Evolutionary conservation across 2,113 vertebrate genomes (phyloP), one percentile per base, ranked within the genome.

Genomic region (Psilopogon haemacephalus): DNA sequence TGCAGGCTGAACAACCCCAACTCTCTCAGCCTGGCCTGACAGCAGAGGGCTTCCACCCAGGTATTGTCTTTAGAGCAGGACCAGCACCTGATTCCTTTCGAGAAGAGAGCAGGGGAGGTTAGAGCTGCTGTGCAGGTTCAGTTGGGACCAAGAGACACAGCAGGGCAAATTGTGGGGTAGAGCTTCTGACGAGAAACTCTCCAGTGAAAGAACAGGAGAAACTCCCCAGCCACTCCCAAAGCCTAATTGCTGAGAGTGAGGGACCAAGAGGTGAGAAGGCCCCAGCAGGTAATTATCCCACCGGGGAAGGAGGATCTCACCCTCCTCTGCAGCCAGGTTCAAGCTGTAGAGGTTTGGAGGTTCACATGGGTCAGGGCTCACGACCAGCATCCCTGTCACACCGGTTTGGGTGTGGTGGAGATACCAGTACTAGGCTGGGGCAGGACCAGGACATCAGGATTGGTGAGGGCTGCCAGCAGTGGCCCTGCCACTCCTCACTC

Each of bases 141-240:
- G 75, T 75, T 11, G 55, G 75, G 83, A 68, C 83, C 37, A 18
- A n/a, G 54, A 63, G 68, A 42, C 59, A 24, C 67, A 10, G 27
- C 63, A 8, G 86, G 79, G 60, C 71, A 37, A 63, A 64, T 79
- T 35, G 52, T 0, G 9, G 90, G 55, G 79, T 40, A 20, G 82
- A 55, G 76, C 75, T 58, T 1, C 50, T 40, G 79, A 20, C 8
- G 55, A 4, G 88, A 67, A 74, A 38, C 60, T 77, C 56, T 77
- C 63, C 64, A 7, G 1, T 28, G 88, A 88, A 76, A 72, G 55
- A 58, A 40, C 38, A 11, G 54, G 5, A 83, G 83, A 18, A 83
- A 52, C 94, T 92, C 93, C 88, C 85, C 37, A 23, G 86, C 91
- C 65, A 1, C 93, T 92, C 93, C 95, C 95, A 6, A 17, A 79